A percentile compares a stretch with the other conserved stretches of the same genome.
These are phyloP conservation scores for Champsocephalus esox DNA, from an alignment of 2,797 vertebrate species.

Conservation along the genomic window DNA sequence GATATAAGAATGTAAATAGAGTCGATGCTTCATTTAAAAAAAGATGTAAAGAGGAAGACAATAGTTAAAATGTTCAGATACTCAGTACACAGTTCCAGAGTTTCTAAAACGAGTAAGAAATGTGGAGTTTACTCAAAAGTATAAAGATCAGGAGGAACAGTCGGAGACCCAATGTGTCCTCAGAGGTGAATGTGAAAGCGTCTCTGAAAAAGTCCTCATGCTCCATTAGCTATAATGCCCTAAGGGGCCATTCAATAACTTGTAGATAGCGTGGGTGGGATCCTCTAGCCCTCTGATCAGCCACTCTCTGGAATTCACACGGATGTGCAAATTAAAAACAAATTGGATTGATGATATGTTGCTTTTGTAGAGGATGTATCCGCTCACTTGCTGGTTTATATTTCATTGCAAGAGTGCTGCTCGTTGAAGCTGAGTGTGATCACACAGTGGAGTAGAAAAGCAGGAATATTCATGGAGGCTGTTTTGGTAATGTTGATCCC, in stretches of 20 bases:
- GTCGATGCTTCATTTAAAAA: neutral
- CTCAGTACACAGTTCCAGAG: neutral
- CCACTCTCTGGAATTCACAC: conserved; percentile 37
- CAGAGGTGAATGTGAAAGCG: conserved; percentile 45
- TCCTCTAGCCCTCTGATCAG: conserved; percentile 37
- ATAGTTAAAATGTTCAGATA: neutral
- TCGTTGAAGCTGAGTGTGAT: conserved; percentile 48
- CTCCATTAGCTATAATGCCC: conserved; percentile 53
- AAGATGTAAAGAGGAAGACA: neutral
- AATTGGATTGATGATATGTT: conserved; percentile 49
- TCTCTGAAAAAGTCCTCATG: conserved; percentile 47
- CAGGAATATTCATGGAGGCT: conserved; percentile 67
- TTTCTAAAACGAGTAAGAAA: neutral
- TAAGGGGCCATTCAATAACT: conserved; percentile 45
- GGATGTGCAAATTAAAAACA: conserved; percentile 51
- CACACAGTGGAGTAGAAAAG: conserved; percentile 33
- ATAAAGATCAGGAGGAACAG: conserved; percentile 21
- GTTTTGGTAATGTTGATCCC: conserved; percentile 45
- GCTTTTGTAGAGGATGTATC: conserved; percentile 39
- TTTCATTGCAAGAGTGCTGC: conserved; percentile 45
- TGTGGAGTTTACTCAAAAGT: conserved; percentile 6
- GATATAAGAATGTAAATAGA: neutral
- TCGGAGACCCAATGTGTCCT: conserved; percentile 21
- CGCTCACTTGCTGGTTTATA: conserved; percentile 25
- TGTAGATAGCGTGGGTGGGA: conserved; percentile 41